Base-by-base conservation (phyloP, 2,113 vertebrate species). In the Lophochroa leadbeateri region DNA sequence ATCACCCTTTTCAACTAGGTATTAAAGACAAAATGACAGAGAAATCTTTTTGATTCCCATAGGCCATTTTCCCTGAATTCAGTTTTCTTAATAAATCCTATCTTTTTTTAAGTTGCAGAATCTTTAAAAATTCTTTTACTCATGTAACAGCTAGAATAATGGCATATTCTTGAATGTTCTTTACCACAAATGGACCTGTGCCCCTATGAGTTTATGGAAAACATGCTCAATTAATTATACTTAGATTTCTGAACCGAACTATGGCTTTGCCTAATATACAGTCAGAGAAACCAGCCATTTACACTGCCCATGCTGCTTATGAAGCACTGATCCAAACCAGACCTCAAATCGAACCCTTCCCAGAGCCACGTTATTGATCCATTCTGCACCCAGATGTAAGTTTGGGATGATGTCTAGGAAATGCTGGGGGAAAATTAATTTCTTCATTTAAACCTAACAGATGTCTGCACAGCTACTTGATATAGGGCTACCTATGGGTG, bases 131-230 rank as follows among this genome's bases (percentile, higher is more conserved):
- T 65, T 52, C 57, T 85, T 84, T 82, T 95, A 52, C 29, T 76
- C 58, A 7, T 58, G 18, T 41, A 87, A 64, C 71, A 82, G 25
- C 53, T 86, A 85, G 23, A 89, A 43, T 82, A 91, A 76, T 89
- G 61, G 77, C 50, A 92, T 95, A 87, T 63, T 88, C 50, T 69
- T 78, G 61, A 60, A 78, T 87, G 75, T 25, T 80, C 61, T 90
- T 90, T 91, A 87, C 89, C 93, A 85, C 84, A 87, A 65, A 61
- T 90, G 81, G 93, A 70, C 78, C 17, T 33, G 17, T 84, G 84
- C 81, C 87, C 82, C 44, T 25, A 12, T 61, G n/a, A 82, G 25
- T 87, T 94, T 91, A 85, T 58, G 74, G 85, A 79, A 95, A 90
- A 94, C 58, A 89, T 82, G 31, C 41, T 79, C 84, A 79, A 20